phyloP scores from a whole-genome alignment of 2,888 invertebrate species.

The Trachelus iudaicus region DNA sequence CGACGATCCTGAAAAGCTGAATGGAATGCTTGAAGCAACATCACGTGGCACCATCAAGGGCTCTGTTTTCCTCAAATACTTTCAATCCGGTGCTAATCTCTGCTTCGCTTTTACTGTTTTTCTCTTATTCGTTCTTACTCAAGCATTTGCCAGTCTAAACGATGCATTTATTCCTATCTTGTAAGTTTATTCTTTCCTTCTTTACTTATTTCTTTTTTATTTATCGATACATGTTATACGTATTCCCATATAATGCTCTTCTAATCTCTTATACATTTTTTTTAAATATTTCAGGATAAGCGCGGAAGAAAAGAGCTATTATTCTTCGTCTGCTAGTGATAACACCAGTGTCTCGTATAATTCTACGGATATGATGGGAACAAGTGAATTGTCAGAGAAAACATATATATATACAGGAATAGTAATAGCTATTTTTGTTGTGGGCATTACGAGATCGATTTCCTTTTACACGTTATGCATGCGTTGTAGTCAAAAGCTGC shows the following conservation, averaged over 20 bases:
- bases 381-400: slow-evolving; percentile 38
- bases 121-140: slow-evolving; percentile 69
- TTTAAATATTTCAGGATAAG: slow-evolving; percentile 69
- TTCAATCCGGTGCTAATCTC: slow-evolving; percentile 68
- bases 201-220: too few relatives aligned
- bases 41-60: slow-evolving; percentile 66
- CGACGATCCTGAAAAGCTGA: slow-evolving; percentile 44
- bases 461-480: slow-evolving; percentile 67
- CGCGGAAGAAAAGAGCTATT: slow-evolving; percentile 64
- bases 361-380: not conserved
- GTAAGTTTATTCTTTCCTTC: slow-evolving; percentile 37
- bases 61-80: slow-evolving; percentile 66
- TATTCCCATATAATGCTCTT: too few relatives aligned
- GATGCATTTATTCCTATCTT: slow-evolving; percentile 74
- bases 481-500: slow-evolving; percentile 68
- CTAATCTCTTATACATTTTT: not conserved
- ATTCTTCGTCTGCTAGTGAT: not conserved
- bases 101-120: slow-evolving; percentile 64
- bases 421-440: slow-evolving; percentile 60
- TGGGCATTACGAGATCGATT: slow-evolving; percentile 66
- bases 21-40: slow-evolving; percentile 61
- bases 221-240: too few relatives aligned
- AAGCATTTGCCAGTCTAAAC: slow-evolving; percentile 71
- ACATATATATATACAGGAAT: slow-evolving; percentile 73
- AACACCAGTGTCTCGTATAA: not conserved